Evolutionary conservation across 1,140 invertebrate genomes (phyloP).

Genomic region (Achroia grisella): DNA sequence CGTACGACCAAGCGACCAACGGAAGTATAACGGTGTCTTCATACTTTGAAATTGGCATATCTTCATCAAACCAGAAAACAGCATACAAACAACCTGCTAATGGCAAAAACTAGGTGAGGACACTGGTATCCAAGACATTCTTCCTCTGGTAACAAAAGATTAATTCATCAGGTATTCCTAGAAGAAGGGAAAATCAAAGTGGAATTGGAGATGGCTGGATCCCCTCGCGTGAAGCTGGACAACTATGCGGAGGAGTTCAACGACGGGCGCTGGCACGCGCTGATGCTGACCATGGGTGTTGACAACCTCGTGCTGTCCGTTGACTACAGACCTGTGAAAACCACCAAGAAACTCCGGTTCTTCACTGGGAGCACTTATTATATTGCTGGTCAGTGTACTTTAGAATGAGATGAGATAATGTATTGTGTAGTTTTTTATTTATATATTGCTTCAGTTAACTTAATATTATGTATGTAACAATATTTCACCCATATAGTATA

Average conservation of each 20-base stretch:
- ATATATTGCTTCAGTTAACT: neutral
- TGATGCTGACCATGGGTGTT: slow-evolving; percentile 82
- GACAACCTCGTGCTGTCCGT: slow-evolving; percentile 84
- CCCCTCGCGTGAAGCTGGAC: slow-evolving; percentile 76
- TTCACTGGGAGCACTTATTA: slow-evolving; percentile 84
- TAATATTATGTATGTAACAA: no score
- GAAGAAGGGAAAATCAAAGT: slow-evolving; percentile 89
- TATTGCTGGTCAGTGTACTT: slow-evolving; percentile 82
- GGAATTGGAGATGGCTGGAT: slow-evolving; percentile 79
- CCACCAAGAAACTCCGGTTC: slow-evolving; percentile 83
- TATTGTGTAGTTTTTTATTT: neutral
- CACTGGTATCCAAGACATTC: no score
- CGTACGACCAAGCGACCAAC: no score
- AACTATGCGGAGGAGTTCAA: slow-evolving; percentile 90
- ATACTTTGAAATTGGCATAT: no score
- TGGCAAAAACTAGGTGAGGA: no score
- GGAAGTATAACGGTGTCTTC: no score
- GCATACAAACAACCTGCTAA: no score
- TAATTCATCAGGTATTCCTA: slow-evolving; percentile 78
- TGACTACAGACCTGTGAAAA: slow-evolving; percentile 87
- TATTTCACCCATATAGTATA: no score
- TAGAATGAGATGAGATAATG: no score
- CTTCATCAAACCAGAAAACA: no score
- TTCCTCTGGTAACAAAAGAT: neutral
- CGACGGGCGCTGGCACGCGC: slow-evolving; percentile 92